Evolutionary conservation across 2,113 vertebrate genomes (phyloP).

Genomic region (Rhea americana): DNA sequence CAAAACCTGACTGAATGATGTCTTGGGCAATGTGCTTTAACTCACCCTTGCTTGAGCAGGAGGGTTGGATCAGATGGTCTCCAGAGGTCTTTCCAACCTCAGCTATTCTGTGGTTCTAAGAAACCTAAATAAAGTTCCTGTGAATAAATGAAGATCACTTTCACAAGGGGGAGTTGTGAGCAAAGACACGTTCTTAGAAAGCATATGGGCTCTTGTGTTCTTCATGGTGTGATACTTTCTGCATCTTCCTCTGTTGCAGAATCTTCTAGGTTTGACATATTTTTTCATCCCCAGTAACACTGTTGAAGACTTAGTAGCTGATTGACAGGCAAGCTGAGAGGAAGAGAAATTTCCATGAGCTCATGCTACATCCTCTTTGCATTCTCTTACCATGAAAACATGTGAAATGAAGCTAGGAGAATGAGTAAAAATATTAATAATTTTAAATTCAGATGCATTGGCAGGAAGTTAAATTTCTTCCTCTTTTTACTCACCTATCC

Average conservation of each 20-base stretch:
- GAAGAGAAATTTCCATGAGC: not conserved
- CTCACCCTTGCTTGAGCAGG: too few species aligned
- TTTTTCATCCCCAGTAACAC: not conserved
- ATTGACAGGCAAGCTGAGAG: not conserved
- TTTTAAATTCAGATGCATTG: not conserved
- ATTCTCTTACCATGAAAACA: not conserved
- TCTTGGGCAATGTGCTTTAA: too few species aligned
- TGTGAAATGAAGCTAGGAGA: not conserved
- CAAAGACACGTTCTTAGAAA: not conserved
- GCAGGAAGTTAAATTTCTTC: not conserved
- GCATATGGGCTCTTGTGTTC: fast-evolving
- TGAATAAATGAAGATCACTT: not conserved
- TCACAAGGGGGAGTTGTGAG: not conserved
- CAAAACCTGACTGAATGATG: too few species aligned
- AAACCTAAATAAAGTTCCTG: not conserved
- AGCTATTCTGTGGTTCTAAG: too few species aligned
- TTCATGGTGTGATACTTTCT: not conserved
- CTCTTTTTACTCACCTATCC: not conserved
- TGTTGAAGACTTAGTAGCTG: not conserved
- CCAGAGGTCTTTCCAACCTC: too few species aligned
- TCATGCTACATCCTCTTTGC: not conserved
- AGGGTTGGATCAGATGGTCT: too few species aligned
- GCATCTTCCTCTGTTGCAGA: not conserved
- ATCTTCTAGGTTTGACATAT: not conserved
- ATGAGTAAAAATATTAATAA: constrained; percentile 7